These are phyloP conservation scores for Peromyscus maniculatus DNA, from an alignment of 2,113 vertebrate genomes.

Conservation along the genomic window DNA sequence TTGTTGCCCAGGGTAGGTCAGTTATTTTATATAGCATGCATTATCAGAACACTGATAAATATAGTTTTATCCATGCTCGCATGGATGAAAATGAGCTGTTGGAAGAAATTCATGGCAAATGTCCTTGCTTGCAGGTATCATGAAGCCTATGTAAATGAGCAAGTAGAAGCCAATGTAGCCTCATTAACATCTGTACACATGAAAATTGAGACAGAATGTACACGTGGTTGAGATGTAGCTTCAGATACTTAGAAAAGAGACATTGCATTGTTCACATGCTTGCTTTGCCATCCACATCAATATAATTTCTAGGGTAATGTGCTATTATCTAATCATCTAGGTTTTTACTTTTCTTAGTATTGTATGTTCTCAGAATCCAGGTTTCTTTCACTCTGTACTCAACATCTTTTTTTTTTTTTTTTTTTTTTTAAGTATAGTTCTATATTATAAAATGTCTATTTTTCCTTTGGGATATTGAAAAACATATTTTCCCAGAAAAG, in stretches of 20 bases:
- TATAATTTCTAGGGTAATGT: conserved; percentile 30
- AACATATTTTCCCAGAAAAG: conserved; percentile 26
- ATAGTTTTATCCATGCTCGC: neutral
- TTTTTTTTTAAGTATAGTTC: neutral
- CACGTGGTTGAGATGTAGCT: conserved; percentile 34
- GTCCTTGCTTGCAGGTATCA: neutral
- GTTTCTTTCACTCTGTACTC: neutral
- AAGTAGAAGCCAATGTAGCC: neutral
- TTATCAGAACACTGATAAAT: conserved; percentile 41
- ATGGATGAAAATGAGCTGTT: conserved; percentile 29
- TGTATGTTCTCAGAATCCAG: conserved; percentile 24
- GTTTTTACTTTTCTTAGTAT: conserved; percentile 29
- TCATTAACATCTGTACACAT: conserved; percentile 40
- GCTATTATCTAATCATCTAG: conserved; percentile 41
- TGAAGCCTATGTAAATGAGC: conserved; percentile 12
- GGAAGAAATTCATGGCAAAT: neutral
- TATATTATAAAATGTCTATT: conserved; percentile 30
- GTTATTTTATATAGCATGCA: conserved; percentile 25
- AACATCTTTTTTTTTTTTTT: neutral
- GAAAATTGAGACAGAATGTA: conserved; percentile 21
- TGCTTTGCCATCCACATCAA: neutral
- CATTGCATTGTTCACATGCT: conserved; percentile 19
- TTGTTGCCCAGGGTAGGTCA: conserved; percentile 30
- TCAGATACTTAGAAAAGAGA: conserved; percentile 52
- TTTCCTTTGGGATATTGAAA: conserved; percentile 19